Evolutionary conservation across 2,113 vertebrate genomes (phyloP).

Genomic region (Oophaga pumilio): DNA sequence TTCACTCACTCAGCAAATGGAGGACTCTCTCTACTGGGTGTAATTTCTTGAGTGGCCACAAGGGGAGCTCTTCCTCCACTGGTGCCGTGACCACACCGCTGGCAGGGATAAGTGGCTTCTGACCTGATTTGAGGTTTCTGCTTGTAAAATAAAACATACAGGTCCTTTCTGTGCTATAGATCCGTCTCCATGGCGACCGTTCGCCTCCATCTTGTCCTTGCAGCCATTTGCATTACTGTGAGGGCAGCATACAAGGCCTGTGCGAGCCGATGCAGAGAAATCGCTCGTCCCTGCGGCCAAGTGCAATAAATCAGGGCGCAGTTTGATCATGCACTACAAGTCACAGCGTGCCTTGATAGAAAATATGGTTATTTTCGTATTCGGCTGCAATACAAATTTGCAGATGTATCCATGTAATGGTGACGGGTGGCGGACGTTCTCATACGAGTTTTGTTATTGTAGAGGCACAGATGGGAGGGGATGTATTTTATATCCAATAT

Average conservation of each 20-base stretch:
- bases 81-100: not conserved
- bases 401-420: too few relatives aligned
- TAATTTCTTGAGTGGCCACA: constrained; percentile 22
- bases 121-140: constrained; percentile 29
- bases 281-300: not conserved
- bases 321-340: not conserved
- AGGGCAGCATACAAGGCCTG: not conserved
- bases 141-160: constrained; percentile 3
- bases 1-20: constrained; percentile 46
- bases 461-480: too few relatives aligned
- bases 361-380: too few relatives aligned
- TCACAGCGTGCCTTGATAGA: not conserved
- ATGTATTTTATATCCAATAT: not conserved
- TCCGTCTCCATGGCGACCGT: not conserved
- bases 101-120: constrained; percentile 16
- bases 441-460: too few relatives aligned
- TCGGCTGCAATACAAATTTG: too few relatives aligned
- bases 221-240: not conserved
- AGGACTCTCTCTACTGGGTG: not conserved
- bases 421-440: too few relatives aligned
- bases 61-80: constrained; percentile 43
- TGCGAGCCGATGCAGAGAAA: not conserved
- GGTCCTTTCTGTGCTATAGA: not conserved
- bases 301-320: not conserved
- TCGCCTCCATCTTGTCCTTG: not conserved